These are phyloP conservation scores for Lepidothrix coronata DNA, from an alignment of 2,113 vertebrate genomes.

Conservation along the genomic window DNA sequence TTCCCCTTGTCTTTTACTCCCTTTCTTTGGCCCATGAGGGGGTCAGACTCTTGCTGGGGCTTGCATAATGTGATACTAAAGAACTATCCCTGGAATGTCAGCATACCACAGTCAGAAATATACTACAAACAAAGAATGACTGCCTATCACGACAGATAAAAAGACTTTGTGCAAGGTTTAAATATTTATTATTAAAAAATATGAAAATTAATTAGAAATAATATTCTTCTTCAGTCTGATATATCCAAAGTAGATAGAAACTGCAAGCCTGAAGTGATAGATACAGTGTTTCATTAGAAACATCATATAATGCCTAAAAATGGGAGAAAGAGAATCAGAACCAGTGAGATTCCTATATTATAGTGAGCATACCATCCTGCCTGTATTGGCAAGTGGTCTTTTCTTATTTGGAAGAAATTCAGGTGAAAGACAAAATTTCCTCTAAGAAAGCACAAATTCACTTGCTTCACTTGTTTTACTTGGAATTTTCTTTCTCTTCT, in stretches of 20 bases:
- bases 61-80: neutral
- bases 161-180: neutral
- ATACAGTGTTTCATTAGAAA: neutral
- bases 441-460: neutral
- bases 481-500: neutral
- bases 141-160: neutral
- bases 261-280: neutral
- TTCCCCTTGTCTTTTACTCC: neutral
- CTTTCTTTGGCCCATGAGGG: neutral
- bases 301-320: neutral
- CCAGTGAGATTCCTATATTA: neutral
- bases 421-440: neutral
- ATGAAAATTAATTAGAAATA: neutral
- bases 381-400: neutral
- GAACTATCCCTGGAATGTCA: neutral
- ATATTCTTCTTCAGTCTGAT: neutral
- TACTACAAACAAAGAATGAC: neutral
- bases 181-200: neutral
- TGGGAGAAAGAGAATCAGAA: neutral
- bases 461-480: neutral
- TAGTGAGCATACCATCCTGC: accelerated
- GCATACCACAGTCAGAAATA: neutral
- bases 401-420: neutral
- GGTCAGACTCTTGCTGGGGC: neutral
- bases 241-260: neutral